Evolutionary conservation across 2,888 invertebrate genomes (phyloP).

Genomic region (Macrosoma leucophasiata): DNA sequence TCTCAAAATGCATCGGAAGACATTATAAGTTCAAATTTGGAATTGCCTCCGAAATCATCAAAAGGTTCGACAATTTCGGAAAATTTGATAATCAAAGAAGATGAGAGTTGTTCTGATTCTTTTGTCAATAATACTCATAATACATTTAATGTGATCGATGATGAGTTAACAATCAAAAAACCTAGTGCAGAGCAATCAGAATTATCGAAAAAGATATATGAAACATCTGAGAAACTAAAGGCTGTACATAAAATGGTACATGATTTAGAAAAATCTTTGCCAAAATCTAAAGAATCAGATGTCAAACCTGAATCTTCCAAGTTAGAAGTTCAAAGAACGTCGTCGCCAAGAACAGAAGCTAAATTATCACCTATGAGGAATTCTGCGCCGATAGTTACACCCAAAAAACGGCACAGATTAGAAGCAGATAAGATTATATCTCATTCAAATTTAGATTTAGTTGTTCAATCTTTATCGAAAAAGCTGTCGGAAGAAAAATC

Average conservation of each 20-base stretch:
- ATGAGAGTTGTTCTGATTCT: conserved; percentile 35
- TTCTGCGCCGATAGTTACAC: conserved; percentile 76
- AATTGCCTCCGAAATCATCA: conserved; percentile 31
- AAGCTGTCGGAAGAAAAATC: conserved; percentile 62
- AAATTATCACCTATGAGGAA: conserved; percentile 54
- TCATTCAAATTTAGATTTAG: conserved; percentile 59
- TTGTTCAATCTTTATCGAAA: conserved; percentile 67
- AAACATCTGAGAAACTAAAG: conserved; percentile 68
- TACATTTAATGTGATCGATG: conserved; percentile 39
- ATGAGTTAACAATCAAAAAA: conserved; percentile 54
- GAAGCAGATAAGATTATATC: conserved; percentile 74
- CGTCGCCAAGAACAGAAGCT: conserved; percentile 55
- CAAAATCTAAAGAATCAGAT: conserved; percentile 58
- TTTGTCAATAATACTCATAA: conserved; percentile 36
- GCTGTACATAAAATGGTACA: conserved; percentile 68
- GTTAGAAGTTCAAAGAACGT: conserved; percentile 45
- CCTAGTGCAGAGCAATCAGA: conserved; percentile 63
- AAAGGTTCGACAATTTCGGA: conserved; percentile 35
- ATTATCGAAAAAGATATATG: conserved; percentile 67
- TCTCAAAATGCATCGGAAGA: conserved; percentile 36
- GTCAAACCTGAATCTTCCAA: conserved; percentile 44
- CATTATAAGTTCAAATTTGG: conserved; percentile 34
- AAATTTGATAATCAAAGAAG: conserved; percentile 34
- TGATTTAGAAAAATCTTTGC: conserved; percentile 62
- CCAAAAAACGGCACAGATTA: conserved; percentile 83